phyloP scores from a whole-genome alignment of 2,888 invertebrate genomes.

The Sycophila texana region DNA sequence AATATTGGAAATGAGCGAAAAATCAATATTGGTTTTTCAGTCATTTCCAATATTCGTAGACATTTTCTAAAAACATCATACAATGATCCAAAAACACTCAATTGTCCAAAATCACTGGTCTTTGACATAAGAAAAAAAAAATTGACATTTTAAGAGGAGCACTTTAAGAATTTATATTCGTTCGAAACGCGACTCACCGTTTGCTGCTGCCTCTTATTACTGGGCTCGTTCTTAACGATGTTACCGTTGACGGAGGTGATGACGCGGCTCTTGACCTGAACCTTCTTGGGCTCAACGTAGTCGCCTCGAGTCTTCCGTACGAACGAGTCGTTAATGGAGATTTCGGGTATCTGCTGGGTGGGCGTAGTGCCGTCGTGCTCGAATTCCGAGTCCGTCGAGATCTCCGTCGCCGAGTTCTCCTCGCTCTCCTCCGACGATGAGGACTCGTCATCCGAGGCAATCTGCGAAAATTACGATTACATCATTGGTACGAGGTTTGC shows the following conservation, averaged over 20 bases:
- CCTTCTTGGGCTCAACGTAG: constrained; percentile 77
- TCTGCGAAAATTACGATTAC: constrained; percentile 74
- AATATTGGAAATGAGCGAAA: too few species aligned
- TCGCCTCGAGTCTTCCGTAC: constrained; percentile 78
- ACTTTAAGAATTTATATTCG: too few species aligned
- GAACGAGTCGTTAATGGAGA: constrained; percentile 83
- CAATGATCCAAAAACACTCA: too few species aligned
- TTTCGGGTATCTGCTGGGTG: constrained; percentile 84
- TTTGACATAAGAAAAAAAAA: too few species aligned
- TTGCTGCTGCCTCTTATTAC: constrained; percentile 41
- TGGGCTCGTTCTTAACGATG: constrained; percentile 52
- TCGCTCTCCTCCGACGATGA: constrained; percentile 82
- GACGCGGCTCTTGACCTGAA: constrained; percentile 79
- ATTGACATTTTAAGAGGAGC: too few species aligned
- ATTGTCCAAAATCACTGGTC: too few species aligned
- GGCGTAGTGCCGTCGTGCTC: constrained; percentile 87
- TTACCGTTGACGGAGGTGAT: constrained; percentile 75
- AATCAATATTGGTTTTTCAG: too few species aligned
- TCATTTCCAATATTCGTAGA: too few species aligned
- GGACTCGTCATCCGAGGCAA: constrained; percentile 78
- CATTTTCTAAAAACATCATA: too few species aligned
- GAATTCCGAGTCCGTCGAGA: constrained; percentile 88
- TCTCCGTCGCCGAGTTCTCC: constrained; percentile 92
- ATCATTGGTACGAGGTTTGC: too few species aligned
- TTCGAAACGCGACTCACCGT: constrained; percentile 5